A percentile compares a stretch with the other conserved stretches of the same genome.
phyloP scores from a whole-genome alignment of 2,888 invertebrate species.

The Netelia virgata region DNA sequence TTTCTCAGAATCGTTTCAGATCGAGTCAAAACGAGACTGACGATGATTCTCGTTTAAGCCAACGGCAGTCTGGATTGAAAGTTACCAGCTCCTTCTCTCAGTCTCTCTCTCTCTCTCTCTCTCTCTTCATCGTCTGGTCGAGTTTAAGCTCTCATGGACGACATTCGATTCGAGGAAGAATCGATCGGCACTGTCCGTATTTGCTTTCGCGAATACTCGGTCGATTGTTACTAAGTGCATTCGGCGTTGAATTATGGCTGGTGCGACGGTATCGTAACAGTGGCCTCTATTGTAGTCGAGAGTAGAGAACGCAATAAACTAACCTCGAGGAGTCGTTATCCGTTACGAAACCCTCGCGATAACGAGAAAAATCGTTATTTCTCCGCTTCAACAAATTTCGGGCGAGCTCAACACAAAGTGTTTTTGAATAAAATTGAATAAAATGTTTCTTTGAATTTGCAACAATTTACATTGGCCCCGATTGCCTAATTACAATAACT shows the following conservation, averaged over 20 bases:
- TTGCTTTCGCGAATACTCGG: slow-evolving; percentile 37
- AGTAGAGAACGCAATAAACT: slow-evolving; percentile 18
- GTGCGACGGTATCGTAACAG: slow-evolving; percentile 20
- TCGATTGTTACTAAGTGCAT: slow-evolving; percentile 32
- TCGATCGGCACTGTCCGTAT: slow-evolving; percentile 38
- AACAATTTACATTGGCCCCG: too few species aligned
- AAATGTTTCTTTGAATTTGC: too few species aligned
- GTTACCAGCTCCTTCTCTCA: slow-evolving; percentile 3
- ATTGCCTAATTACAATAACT: too few species aligned
- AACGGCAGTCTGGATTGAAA: slow-evolving; percentile 24
- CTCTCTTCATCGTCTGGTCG: not conserved
- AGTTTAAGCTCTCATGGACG: slow-evolving; percentile 23
- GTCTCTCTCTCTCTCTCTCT: not conserved
- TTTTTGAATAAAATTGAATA: too few species aligned
- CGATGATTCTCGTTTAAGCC: slow-evolving; percentile 27
- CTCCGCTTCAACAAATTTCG: too few species aligned
- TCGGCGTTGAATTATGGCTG: not conserved
- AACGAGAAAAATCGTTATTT: slow-evolving; percentile 8
- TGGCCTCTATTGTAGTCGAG: slow-evolving; percentile 46
- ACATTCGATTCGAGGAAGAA: slow-evolving; percentile 59
- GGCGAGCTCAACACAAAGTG: too few species aligned
- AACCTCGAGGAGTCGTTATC: slow-evolving; percentile 38
- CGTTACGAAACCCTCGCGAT: not conserved
- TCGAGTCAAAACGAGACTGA: slow-evolving; percentile 47
- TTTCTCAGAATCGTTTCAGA: slow-evolving; percentile 61